Evolutionary conservation across 2,888 invertebrate genomes (phyloP), one percentile per base, ranked within the genome.

Genomic region (Antheraea assamensis): DNA sequence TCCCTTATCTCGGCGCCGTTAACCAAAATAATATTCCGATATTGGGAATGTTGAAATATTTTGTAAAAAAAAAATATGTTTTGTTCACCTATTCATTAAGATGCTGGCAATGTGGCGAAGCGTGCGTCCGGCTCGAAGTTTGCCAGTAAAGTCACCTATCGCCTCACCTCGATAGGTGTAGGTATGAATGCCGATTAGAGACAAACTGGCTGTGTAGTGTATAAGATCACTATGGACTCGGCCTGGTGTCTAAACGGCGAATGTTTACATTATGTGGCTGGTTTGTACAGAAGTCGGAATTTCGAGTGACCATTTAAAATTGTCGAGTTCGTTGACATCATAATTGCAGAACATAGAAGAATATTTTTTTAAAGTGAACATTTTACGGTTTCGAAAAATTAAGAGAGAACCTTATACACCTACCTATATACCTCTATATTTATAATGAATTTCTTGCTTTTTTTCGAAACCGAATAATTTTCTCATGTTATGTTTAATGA

Each of bases 81-180:
- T 73, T 76, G 78, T 74, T 78, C 85, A 90, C 89, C 90, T 89
- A 85, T 84, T 78, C 73, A 66, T 68, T 71, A 75, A 80, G 80
- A 80, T 80, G 79, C 78, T 78, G 79, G 80, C 76, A 78, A 80
- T 77, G 81, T 80, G 78, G 79, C 83, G 85, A 85, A 80, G 85
- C 94, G 93, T 93, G 91, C 93, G 92, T 82, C 84, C 88, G 82
- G 84, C 82, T 79, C 87, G 90, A 88, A 86, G 81, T 88, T 88
- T 87, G 87, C 85, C 84, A 81, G 87, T 85, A 81, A 86, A 91
- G 85, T 89, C 89, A 84, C 85, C 87, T 85, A 88, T 89, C 86
- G 87, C 85, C 85, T 85, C 83, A 82, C 79, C 83, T 83, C 75
- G 77, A 35, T 80, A 83, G 83, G 85, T 87, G 88, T 42, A 73